Base-by-base conservation (phyloP, 2,797 vertebrate species). In the Staurois parvus region DNA sequence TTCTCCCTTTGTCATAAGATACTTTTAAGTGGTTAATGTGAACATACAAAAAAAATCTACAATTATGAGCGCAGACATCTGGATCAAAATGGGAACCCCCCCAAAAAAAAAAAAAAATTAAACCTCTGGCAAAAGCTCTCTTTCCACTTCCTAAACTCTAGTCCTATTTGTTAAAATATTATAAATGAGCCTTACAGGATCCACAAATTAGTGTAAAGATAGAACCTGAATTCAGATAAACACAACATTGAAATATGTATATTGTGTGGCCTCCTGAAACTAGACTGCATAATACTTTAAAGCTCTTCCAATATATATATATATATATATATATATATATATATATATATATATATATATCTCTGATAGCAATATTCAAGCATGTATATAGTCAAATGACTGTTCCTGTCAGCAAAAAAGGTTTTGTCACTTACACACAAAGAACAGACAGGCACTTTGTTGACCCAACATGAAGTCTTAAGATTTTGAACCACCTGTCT, bases 371-470 rank as follows among this genome's bases (percentile, higher is more conserved):
- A 80, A 80, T n/a, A 56, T 70, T 32, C 19, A 72, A 59, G 40
- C 64, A 68, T 8, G 12, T 72, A 80, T 48, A 72, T 26, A 21
- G 45, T 59, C 52, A 24, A n/a, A 52, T 30, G 8, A 26, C 15
- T 17, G 3, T 45, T 24, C 45, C 29, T 9, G 21, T 29, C 30
- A 52, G 42, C 40, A 32, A 17, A 24, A 59, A 77, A 64, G 12
- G 28, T 10, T 3, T 52, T 17, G 15, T 52, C 40, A 66, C 59
- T 68, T 29, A 74, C 29, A 75, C 62, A 70, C 56, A 79, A 8
- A 66, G 78, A 70, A 70, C 78, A 80, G 30, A 80, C 79, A 70
- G 67, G 79, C 68, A 72, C 79, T 81, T 62, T 56, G 37, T 81
- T 81, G 34, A 40, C 68, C 69, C 34, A 70, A 72, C 34, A 72